Evolutionary conservation across 2,888 invertebrate genomes (phyloP).

Genomic region (Eupithecia insigniata): DNA sequence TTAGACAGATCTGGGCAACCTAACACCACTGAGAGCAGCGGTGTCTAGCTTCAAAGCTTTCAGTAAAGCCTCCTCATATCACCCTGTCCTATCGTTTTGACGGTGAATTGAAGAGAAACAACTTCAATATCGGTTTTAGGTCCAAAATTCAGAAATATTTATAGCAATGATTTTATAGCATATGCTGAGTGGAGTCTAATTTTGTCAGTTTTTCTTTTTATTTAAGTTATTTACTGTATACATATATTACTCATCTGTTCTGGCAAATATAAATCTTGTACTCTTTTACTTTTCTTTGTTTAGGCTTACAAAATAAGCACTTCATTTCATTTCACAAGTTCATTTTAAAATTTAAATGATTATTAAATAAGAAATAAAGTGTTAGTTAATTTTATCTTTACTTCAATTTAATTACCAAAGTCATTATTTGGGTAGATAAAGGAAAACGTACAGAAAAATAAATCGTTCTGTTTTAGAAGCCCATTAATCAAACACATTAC

Average conservation of each 20-base stretch:
- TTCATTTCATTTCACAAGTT: no score
- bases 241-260: no score
- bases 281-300: neutral
- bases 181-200: no score
- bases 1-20: slow-evolving; percentile 53
- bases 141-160: neutral
- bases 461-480: neutral
- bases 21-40: slow-evolving; percentile 33
- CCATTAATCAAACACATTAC: slow-evolving; percentile 15
- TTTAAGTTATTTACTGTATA: no score
- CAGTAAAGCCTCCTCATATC: neutral
- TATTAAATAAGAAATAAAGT: neutral
- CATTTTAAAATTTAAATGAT: neutral
- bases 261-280: no score
- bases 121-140: neutral
- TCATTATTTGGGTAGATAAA: neutral
- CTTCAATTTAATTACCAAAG: neutral
- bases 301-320: neutral
- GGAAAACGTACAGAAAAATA: slow-evolving; percentile 2
- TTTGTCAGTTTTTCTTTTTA: no score
- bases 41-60: slow-evolving; percentile 6
- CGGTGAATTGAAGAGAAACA: neutral
- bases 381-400: neutral
- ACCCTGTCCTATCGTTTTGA: neutral
- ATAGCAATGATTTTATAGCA: no score